Evolutionary conservation across 1,140 invertebrate genomes (phyloP), one percentile per base, ranked within the genome.

Genomic region (Brachionus rubens): DNA sequence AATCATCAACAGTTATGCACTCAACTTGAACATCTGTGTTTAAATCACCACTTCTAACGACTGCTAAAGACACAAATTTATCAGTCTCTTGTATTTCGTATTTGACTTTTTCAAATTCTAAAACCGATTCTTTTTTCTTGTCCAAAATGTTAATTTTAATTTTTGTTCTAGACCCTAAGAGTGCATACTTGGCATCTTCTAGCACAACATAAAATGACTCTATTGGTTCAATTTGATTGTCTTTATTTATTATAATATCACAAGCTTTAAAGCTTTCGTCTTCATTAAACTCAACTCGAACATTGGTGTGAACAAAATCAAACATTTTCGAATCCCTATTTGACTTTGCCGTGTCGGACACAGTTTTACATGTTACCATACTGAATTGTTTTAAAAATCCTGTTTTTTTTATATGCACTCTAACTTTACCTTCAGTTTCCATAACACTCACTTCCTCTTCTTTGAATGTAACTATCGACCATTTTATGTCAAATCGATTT

Each of bases 341-440:
- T 5, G 79, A 77, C 21, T 62, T 70, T 6, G 82, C 81, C 40
- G 78, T 78, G 21, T 78, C 80, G 19, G 78, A 77, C 19, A 76
- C 72, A 12, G 82, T 82, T 10, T 65, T 65, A 77, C 82, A 83
- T 24, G 80, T 80, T 3, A 83, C 82, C 41, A 81, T 78, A 14
- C 78, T 78, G 40, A 83, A 82, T 80, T 82, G 81, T 78, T 82
- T 82, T 1, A 83, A 76, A 70, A 82, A 81, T 6, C 84, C 84
- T 28, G 36, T 79, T 50, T 83, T 77, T 12, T 79, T 76, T 4
- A 85, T 79, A 36, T 83, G 82, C 7, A 85, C 77, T 41, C 79
- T 76, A 4, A 83, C 77, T 4, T 81, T 65, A 7, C 81, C 80
- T 4, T 78, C 77, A 7, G 78, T 81, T 77, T 85, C 84, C 40